Evolutionary conservation across 1,140 invertebrate genomes (phyloP).

Genomic region (Aphelenchoides avenae): DNA sequence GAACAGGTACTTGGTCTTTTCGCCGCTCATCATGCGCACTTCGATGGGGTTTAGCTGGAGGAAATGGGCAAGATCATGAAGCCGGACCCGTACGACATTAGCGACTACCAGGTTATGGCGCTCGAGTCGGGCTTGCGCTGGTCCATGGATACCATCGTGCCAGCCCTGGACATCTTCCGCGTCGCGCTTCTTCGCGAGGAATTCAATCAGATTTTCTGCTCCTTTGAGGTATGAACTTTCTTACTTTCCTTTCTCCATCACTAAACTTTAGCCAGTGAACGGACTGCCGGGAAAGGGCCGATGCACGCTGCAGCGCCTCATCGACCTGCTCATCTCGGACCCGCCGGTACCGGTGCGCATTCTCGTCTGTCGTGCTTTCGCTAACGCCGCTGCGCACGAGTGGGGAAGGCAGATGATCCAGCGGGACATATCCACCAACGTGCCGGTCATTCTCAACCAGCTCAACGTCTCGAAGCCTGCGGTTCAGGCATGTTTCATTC

Average conservation of each 20-base stretch:
- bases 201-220: conserved; percentile 48
- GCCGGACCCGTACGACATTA: conserved; percentile 1
- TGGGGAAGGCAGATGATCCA: conserved; percentile 35
- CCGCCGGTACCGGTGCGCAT: conserved; percentile 28
- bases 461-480: conserved; percentile 15
- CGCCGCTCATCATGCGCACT: conserved; percentile 4
- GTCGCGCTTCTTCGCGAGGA: conserved; percentile 39
- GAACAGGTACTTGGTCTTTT: conserved; percentile 27
- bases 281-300: conserved; percentile 10
- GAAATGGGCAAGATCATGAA: conserved; percentile 14
- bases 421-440: conserved; percentile 9
- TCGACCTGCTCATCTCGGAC: conserved; percentile 33
- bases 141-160: conserved; percentile 35
- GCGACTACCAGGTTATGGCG: conserved; percentile 26
- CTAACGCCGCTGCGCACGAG: conserved; percentile 41
- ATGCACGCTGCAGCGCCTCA: conserved; percentile 8
- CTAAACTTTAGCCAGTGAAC: conserved; percentile 3
- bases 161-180: conserved; percentile 48
- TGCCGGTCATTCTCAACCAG: conserved; percentile 15
- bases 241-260: not conserved
- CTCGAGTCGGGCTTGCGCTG: conserved; percentile 37
- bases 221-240: conserved; percentile 2
- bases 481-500: conserved; percentile 29
- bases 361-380: conserved; percentile 44
- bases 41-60: conserved; percentile 18